Evolutionary conservation across 2,888 invertebrate species (phyloP), one percentile per base, ranked within the genome.

Genomic region (Acanthosepion pharaonis): DNA sequence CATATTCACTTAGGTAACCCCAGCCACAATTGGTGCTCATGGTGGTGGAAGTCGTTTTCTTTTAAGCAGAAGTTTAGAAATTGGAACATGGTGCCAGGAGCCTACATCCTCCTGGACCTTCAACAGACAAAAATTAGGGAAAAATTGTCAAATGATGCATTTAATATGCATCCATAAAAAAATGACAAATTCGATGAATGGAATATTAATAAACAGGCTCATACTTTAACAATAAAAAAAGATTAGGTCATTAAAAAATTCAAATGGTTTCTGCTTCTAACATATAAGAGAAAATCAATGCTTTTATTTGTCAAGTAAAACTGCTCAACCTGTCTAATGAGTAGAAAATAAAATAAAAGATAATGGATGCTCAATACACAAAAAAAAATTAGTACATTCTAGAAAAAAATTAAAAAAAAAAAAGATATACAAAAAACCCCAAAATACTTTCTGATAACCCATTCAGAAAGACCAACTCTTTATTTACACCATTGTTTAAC

Each of bases 81-180:
- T 78, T 78, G n/a, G 78, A 78, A 78, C 78, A 78, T 33, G n/a
- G 78, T 78, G n/a, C 78, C 78, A 78, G 78, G 78, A 78, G 78
- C 78, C 78, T 78, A 78, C 78, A 78, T 78, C 78, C 78, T 78
- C 78, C 78, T 78, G 78, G 78, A 78, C 78, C 78, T 78, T 78
- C n/a, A 78, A 78, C n/a, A 78, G 78, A 78, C 78, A 78, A 78
- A 78, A 78, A 78, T n/a, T 33, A 78, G 78, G 78, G 78, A 78
- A 78, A 78, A 78, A n/a, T 78, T 78, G 78, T 78, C 78, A 78
- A 78, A 78, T n/a, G 78, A 78, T 78, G 78, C 78, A 78, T 15
- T n/a, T 78, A 15, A n/a, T 11, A 33, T 78, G 78, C 78, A 78
- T 78, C n/a, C n/a, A 78, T 78, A n/a, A 33, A 33, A 78, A 78